Evolutionary conservation across 2,888 invertebrate species (phyloP).

Genomic region (Limnephilus rhombicus): DNA sequence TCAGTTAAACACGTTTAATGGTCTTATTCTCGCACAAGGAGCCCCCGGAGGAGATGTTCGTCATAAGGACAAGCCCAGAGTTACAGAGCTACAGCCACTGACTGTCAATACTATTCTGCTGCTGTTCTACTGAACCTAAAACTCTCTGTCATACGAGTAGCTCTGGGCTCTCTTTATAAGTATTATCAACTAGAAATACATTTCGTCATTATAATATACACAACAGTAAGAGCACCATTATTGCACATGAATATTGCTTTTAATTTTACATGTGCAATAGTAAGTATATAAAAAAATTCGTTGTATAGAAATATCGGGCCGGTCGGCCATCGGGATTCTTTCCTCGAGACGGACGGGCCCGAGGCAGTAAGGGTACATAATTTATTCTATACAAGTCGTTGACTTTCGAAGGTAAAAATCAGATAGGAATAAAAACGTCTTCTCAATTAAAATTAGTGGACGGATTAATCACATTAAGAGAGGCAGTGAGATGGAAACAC

Average conservation of each 20-base stretch:
- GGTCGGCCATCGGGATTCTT: not conserved
- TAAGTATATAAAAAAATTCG: slow-evolving; percentile 47
- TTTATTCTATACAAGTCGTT: slow-evolving; percentile 58
- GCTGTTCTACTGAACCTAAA: not conserved
- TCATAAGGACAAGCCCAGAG: slow-evolving; percentile 64
- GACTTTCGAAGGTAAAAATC: slow-evolving; percentile 53
- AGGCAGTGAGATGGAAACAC: slow-evolving; percentile 56
- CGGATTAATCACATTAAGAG: slow-evolving; percentile 51
- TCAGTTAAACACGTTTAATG: slow-evolving; percentile 37
- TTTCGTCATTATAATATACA: slow-evolving; percentile 38
- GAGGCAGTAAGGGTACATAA: slow-evolving; percentile 48
- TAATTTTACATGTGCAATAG: slow-evolving; percentile 57
- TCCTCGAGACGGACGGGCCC: not conserved
- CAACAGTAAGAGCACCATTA: slow-evolving; percentile 65
- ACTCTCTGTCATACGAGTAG: slow-evolving; percentile 18
- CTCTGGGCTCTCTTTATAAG: slow-evolving; percentile 57
- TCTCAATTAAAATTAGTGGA: slow-evolving; percentile 60
- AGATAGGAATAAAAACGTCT: slow-evolving; percentile 66
- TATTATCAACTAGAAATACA: slow-evolving; percentile 49
- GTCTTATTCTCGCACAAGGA: slow-evolving; percentile 62
- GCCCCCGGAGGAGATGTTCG: slow-evolving; percentile 70
- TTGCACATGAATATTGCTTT: slow-evolving; percentile 65
- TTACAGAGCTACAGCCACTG: no score
- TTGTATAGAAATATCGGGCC: slow-evolving; percentile 43
- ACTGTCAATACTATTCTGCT: slow-evolving; percentile 47